A percentile compares a stretch with the other conserved stretches of the same genome.
Evolutionary conservation across 2,888 invertebrate genomes (phyloP).

Genomic region (Andrena dorsata): DNA sequence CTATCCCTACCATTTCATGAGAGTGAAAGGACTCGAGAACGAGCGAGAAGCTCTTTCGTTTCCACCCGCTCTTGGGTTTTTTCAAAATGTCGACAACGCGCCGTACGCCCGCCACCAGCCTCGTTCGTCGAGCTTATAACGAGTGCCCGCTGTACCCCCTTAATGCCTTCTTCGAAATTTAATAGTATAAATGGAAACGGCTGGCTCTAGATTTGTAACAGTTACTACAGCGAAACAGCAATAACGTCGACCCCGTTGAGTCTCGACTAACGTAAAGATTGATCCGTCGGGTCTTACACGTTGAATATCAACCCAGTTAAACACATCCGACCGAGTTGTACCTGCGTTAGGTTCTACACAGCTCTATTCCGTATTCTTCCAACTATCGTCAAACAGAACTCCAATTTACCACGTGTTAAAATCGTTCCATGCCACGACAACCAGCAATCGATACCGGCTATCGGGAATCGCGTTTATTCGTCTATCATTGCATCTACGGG

Average conservation of each 20-base stretch:
- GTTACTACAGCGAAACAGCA: background rate
- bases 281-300: background rate
- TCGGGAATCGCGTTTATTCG: background rate
- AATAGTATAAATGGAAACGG: background rate
- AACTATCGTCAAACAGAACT: background rate
- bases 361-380: background rate
- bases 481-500: background rate
- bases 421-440: background rate
- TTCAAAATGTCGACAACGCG: too few relatives aligned
- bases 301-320: background rate
- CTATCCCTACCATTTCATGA: too few relatives aligned
- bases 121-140: too few relatives aligned
- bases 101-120: too few relatives aligned
- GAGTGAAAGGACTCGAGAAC: too few relatives aligned
- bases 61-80: too few relatives aligned
- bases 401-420: background rate
- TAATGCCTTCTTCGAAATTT: background rate
- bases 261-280: background rate
- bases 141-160: too few relatives aligned
- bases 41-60: too few relatives aligned
- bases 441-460: background rate
- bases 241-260: background rate
- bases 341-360: too few relatives aligned
- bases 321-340: background rate
- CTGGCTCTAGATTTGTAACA: background rate